Conservation (phyloP, 2,113 vertebrate species). For the Mus pahari region DNA sequence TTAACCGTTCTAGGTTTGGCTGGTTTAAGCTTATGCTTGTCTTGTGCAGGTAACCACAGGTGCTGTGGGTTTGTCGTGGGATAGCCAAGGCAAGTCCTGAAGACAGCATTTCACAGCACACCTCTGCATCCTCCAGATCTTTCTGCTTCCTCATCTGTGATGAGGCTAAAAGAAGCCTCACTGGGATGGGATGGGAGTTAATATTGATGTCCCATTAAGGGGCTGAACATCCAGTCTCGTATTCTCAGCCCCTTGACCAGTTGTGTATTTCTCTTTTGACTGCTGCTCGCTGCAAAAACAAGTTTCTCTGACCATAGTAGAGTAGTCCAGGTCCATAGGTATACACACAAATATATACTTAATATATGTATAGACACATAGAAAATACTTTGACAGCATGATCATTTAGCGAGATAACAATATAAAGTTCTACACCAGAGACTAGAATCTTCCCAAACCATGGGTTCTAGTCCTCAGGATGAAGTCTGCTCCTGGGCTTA, state of each 20-base stretch:
- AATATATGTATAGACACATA: background rate
- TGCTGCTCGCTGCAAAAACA: background rate
- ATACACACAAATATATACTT: background rate
- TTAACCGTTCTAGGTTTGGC: background rate
- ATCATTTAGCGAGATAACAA: background rate
- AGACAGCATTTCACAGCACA: background rate
- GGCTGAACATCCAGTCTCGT: background rate
- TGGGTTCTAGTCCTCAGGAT: background rate
- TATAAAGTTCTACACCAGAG: background rate
- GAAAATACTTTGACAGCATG: background rate
- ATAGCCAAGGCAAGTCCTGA: background rate
- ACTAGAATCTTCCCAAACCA: background rate
- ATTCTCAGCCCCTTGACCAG: background rate
- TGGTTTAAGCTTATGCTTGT: background rate
- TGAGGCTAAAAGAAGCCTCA: background rate
- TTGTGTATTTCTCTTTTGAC: background rate
- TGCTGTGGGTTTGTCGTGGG: background rate
- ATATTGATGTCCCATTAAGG: background rate
- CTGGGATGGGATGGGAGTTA: background rate
- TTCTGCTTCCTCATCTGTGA: background rate
- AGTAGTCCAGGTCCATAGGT: background rate
- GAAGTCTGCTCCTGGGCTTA: background rate
- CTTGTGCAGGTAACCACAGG: background rate
- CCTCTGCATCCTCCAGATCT: background rate
- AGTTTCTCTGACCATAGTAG: background rate